Base-by-base conservation (phyloP, 2,797 vertebrate genomes). In the Arvicola amphibius region DNA sequence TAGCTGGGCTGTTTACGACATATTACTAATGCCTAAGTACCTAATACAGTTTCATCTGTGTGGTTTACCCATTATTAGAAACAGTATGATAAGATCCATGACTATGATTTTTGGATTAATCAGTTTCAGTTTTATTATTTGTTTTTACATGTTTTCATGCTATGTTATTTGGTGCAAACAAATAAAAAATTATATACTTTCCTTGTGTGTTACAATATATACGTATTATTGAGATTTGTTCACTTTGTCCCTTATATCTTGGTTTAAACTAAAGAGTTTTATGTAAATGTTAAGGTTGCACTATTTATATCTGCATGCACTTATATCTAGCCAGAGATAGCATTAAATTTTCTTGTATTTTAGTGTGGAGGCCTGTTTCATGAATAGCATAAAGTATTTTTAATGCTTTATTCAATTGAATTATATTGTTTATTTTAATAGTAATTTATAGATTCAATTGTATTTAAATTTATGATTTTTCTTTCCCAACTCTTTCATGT, bases 391-490 rank as follows among this genome's bases (percentile, higher is more conserved):
- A 32, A 80, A 87, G 2, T 65, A n/a, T 77, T 86, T 67, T 48
- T 69, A 88, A 25, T 1, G n/a, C 69, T 77, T 37, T 46, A 69
- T 51, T 81, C 81, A 77, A n/a, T 34, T 73, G 4, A 3, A 94
- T 2, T 74, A 77, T 80, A 74, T 65, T 88, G 8, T 5, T 21
- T 67, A 83, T 86, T 12, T 74, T 17, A 79, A 53, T 74, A 80
- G 74, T 12, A 51, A 87, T 56, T 86, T 73, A 88, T 25, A 74
- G 12, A 48, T 86, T n/a, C 25, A 46, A 29, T 96, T 95, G 10
- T 89, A 90, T 93, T 95, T 90, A 92, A 40, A 77, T 65, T 95
- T 77, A n/a, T 53, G 23, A 59, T 88, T 85, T 90, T 87, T 86
- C 76, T 69, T 16, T 77, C 80, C 65, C 12, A 88, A 87, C 6